These are phyloP conservation scores for Leontopithecus rosalia DNA, from an alignment of 2,797 vertebrate species.

Conservation along the genomic window DNA sequence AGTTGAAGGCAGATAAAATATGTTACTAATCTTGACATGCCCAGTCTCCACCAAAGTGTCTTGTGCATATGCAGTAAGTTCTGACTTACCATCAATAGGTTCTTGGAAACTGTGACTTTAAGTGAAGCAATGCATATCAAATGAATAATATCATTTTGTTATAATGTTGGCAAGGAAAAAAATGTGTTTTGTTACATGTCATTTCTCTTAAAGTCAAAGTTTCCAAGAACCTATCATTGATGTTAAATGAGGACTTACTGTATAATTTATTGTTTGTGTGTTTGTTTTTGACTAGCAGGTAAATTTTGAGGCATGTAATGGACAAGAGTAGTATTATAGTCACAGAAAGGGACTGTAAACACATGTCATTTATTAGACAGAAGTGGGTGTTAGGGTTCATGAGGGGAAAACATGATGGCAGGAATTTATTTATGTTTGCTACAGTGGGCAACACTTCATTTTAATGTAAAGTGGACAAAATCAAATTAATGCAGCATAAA, in stretches of 20 bases:
- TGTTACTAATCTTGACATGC: conserved; percentile 11
- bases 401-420: not conserved
- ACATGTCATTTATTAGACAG: not conserved
- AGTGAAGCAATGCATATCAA: not conserved
- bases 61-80: not conserved
- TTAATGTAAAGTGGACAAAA: conserved; percentile 1
- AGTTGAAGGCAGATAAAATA: not conserved
- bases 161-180: not conserved
- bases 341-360: not conserved
- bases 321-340: not conserved
- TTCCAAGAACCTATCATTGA: not conserved
- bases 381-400: not conserved
- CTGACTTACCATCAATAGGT: not conserved
- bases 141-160: not conserved
- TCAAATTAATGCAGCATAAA: not conserved
- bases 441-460: not conserved
- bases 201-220: not conserved
- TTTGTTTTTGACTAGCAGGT: not conserved
- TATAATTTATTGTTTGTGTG: not conserved
- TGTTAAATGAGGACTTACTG: not conserved
- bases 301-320: not conserved
- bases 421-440: not conserved
- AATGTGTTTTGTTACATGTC: not conserved
- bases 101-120: not conserved
- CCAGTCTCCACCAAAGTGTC: not conserved